These are phyloP conservation scores for Trichogramma evanescens DNA, from an alignment of 2,888 invertebrate genomes.

Conservation along the genomic window DNA sequence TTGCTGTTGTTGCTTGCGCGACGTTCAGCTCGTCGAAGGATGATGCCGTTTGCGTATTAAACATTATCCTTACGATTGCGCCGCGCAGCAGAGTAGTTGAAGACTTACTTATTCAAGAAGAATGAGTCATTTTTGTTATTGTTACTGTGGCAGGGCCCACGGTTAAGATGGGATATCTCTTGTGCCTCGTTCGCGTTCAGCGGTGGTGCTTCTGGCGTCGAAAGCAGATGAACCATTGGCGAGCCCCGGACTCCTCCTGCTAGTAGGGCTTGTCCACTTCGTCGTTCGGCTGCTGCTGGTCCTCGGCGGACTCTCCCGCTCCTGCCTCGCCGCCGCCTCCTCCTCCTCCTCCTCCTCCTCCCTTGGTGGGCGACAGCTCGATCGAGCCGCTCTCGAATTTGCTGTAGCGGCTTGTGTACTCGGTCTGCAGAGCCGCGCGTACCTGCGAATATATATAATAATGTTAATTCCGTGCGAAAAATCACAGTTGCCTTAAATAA, in stretches of 20 bases:
- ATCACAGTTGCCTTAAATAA: too few relatives aligned
- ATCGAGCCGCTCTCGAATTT: conserved; percentile 41
- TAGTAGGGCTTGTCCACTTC: conserved; percentile 41
- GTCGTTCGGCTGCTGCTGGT: conserved; percentile 36
- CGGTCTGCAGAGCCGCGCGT: conserved; percentile 38
- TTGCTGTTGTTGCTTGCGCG: too few relatives aligned
- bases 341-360: conserved; percentile 15
- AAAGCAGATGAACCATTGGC: conserved; percentile 21
- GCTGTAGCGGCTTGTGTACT: conserved; percentile 41
- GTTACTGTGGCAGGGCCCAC: too few relatives aligned
- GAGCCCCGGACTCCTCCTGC: conserved; percentile 23
- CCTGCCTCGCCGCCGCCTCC: not conserved
- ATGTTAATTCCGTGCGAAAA: too few relatives aligned
- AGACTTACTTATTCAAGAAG: too few relatives aligned
- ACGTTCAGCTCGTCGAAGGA: too few relatives aligned
- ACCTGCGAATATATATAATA: conserved; percentile 30
- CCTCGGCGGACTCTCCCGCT: not conserved
- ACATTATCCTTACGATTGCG: too few relatives aligned
- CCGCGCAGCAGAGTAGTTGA: too few relatives aligned
- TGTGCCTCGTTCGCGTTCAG: too few relatives aligned
- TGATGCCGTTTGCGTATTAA: too few relatives aligned
- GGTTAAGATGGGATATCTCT: too few relatives aligned
- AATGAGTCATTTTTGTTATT: too few relatives aligned
- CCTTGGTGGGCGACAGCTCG: conserved; percentile 38
- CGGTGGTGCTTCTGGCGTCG: conserved; percentile 7